Evolutionary conservation across 92 coral and sea anemone genomes (phyloP).

Genomic region (Epizoanthus ramosus): DNA sequence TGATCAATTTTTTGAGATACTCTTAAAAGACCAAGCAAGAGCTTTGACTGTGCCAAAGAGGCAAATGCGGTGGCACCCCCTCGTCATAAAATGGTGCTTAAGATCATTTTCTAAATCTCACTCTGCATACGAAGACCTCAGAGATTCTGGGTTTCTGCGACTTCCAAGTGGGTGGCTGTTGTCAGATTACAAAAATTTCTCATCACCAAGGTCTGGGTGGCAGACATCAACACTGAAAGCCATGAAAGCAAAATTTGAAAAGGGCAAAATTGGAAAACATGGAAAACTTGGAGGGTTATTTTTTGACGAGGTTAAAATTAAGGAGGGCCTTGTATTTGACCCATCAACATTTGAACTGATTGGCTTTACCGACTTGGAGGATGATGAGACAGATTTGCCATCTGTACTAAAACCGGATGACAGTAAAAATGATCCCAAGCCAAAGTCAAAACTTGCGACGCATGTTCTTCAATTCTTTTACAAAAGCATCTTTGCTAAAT

Average conservation of each 20-base stretch:
- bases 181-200: constrained; percentile 61
- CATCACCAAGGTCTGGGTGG: constrained; percentile 60
- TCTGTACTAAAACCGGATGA: neutral
- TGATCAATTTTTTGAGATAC: constrained; percentile 47
- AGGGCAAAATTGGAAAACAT: constrained; percentile 46
- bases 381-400: constrained; percentile 35
- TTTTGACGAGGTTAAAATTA: constrained; percentile 66
- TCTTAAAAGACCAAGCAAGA: constrained; percentile 66
- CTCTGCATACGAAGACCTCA: constrained; percentile 41
- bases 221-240: constrained; percentile 39
- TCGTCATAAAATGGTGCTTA: constrained; percentile 52
- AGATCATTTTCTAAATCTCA: constrained; percentile 47
- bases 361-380: constrained; percentile 63
- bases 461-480: constrained; percentile 65
- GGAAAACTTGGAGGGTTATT: no score
- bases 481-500: constrained; percentile 48
- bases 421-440: neutral
- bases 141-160: constrained; percentile 47
- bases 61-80: constrained; percentile 71
- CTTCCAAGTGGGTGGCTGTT: constrained; percentile 63
- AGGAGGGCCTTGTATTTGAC: constrained; percentile 61
- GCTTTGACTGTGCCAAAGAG: constrained; percentile 51
- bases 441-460: constrained; percentile 46
- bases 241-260: constrained; percentile 52
- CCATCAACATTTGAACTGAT: constrained; percentile 56